Evolutionary conservation across 1,140 invertebrate genomes (phyloP).

Genomic region (Microplitis demolitor): DNA sequence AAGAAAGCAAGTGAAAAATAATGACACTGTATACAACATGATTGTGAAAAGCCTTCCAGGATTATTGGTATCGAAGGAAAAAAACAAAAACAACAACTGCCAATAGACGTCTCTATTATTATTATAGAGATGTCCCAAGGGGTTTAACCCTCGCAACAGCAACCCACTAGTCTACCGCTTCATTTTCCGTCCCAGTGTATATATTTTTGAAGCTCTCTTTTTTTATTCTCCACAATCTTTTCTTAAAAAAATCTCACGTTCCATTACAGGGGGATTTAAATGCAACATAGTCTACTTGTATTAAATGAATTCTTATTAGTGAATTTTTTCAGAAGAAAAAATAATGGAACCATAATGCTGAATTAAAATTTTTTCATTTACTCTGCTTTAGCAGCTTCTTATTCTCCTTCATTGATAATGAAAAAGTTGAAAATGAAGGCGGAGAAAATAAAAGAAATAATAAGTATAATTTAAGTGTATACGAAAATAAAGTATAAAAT

Average conservation of each 20-base stretch:
- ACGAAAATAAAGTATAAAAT: too few species aligned
- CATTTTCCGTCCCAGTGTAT: neutral
- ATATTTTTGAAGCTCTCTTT: neutral
- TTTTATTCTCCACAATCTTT: neutral
- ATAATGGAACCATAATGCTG: too few species aligned
- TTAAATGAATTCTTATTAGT: too few species aligned
- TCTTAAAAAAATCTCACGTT: neutral
- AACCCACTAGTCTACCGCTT: neutral
- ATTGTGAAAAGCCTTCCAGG: neutral
- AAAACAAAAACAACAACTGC: neutral
- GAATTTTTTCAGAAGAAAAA: too few species aligned
- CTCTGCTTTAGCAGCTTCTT: too few species aligned
- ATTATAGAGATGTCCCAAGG: constrained; percentile 3
- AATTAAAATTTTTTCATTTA: too few species aligned
- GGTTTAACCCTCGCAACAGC: neutral
- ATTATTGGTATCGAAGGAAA: constrained; percentile 8
- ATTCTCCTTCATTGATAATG: too few species aligned
- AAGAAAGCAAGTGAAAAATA: constrained; percentile 4
- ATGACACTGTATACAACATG: neutral
- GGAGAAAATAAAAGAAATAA: too few species aligned
- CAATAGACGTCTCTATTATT: constrained; percentile 5
- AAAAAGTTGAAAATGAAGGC: too few species aligned
- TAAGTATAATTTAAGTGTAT: too few species aligned
- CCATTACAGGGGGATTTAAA: too few species aligned
- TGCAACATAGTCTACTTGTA: too few species aligned